Evolutionary conservation across 2,113 vertebrate species (phyloP), one percentile per base, ranked within the genome.

Genomic region (Tragelaphus buxtoni): DNA sequence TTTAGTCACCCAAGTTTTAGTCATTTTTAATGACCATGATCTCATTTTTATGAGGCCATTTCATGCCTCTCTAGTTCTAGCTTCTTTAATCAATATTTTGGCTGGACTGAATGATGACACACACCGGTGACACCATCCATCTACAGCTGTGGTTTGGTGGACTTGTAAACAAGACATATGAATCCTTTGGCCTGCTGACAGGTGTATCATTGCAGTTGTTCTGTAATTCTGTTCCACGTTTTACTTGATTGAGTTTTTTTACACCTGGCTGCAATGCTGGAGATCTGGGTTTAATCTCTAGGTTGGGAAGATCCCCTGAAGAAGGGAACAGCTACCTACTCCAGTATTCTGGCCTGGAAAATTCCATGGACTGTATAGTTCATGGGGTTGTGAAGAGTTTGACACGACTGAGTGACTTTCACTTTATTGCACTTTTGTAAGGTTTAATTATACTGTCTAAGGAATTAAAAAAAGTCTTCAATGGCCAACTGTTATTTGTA

Each of bases 381-480:
- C 17, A 20, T 69, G n/a, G 65, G 9, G 18, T 69, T 4, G 0
- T 35, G n/a, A 69, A 69, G n/a, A 35, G 18, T 22, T 35, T 18
- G 18, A 69, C n/a, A 35, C 4, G n/a, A 69, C n/a, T 35, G 65
- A 69, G n/a, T 1, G 0, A 35, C n/a, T 11, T 69, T 69, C 18
- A 35, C 65, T 35, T 69, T 35, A 35, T 35, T 91, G 63, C n/a
- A 35, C 65, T 42, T 72, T 92, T 56, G 30, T 94, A 56, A 76
- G 18, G 4, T 45, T 92, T 95, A 83, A 28, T 39, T 95, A 35
- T 91, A 87, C 11, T 74, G 10, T 65, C 30, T 92, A 35, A 85
- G 20, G 26, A 69, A 32, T 39, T 87, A 63, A 18, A 80, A 93
- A 42, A 42, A 89, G 49, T 7, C 9, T 83, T 47, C 42, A 42